phyloP scores from a whole-genome alignment of 2,888 invertebrate genomes.

The Ellobium chinense region DNA sequence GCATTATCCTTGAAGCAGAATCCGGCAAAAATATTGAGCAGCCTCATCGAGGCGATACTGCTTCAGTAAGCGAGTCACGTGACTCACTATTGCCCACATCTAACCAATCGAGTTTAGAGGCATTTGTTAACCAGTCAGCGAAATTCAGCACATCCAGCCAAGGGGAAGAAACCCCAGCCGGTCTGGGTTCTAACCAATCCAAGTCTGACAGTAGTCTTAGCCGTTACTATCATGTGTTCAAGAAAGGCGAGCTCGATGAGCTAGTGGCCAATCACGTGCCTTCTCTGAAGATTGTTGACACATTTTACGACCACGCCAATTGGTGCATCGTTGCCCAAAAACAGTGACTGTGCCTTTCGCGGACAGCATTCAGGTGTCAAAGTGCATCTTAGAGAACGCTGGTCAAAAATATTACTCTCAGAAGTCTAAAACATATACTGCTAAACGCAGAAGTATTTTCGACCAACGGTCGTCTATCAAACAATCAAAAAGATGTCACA shows the following conservation, averaged over 20 bases:
- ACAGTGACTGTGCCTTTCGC: conserved; percentile 54
- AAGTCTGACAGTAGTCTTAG: conserved; percentile 78
- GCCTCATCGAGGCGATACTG: no score
- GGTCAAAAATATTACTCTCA: no score
- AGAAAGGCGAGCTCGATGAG: conserved; percentile 84
- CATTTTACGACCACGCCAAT: conserved; percentile 97
- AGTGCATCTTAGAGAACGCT: no score
- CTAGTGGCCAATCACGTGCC: conserved; percentile 80
- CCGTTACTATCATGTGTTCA: conserved; percentile 96
- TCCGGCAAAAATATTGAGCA: not conserved
- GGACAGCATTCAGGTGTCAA: no score
- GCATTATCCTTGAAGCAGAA: not conserved
- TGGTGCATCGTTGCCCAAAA: conserved; percentile 93
- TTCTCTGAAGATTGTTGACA: conserved; percentile 82
- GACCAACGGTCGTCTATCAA: no score
- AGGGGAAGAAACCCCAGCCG: not conserved
- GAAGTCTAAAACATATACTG: no score
- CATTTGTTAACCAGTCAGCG: no score
- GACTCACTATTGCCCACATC: no score
- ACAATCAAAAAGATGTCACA: no score
- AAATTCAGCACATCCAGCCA: not conserved
- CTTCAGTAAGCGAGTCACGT: no score
- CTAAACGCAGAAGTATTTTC: no score
- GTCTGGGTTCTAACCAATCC: not conserved
- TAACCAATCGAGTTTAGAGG: no score